Conservation (phyloP, 2,113 vertebrate species). For the Ploceus nigricollis region DNA sequence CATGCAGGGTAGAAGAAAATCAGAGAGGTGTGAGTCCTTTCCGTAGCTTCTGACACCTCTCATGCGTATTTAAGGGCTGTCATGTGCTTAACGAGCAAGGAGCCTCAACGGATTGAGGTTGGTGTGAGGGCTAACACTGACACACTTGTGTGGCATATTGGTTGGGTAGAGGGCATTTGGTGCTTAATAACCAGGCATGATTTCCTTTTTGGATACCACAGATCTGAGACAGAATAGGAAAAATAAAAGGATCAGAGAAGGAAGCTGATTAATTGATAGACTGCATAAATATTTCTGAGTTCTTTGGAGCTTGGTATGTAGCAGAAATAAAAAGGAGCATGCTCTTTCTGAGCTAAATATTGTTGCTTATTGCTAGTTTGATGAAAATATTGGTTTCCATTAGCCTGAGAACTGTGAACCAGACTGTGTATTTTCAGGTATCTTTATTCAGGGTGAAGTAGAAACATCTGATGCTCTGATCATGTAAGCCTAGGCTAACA, state of each 20-base stretch:
- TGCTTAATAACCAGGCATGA: background rate
- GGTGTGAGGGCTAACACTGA: background rate
- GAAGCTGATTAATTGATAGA: background rate
- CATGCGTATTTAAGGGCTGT: accelerated
- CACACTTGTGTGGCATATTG: background rate
- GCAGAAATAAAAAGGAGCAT: background rate
- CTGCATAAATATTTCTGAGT: background rate
- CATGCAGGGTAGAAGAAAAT: background rate
- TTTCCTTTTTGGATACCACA: background rate
- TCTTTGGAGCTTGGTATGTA: background rate
- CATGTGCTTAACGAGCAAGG: background rate
- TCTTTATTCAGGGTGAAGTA: background rate
- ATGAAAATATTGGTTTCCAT: background rate
- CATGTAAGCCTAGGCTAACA: background rate
- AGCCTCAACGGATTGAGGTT: background rate
- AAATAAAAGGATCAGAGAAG: background rate
- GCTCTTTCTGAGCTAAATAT: background rate
- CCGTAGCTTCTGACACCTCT: background rate
- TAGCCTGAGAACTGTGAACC: background rate
- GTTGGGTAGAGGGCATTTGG: background rate
- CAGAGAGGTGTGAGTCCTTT: background rate
- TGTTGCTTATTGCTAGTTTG: background rate
- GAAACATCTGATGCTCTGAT: background rate
- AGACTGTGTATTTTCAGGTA: background rate
- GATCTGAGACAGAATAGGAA: background rate